Evolutionary conservation across 2,797 vertebrate genomes (phyloP), one percentile per base, ranked within the genome.

Genomic region (Micropoecilia bifurca): DNA sequence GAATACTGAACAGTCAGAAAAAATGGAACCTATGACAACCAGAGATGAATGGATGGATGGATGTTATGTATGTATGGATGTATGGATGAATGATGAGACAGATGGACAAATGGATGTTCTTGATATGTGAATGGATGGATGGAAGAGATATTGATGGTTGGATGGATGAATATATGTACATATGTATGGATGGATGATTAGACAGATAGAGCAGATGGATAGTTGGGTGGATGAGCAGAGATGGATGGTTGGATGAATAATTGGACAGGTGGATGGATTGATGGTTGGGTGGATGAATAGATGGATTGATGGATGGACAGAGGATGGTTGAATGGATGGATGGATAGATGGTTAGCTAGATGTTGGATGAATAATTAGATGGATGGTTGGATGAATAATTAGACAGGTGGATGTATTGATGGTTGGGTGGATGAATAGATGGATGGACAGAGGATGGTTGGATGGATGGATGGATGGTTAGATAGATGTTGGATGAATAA

Each of bases 161-260:
- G 41, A 71, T 71, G 68, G 22, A 71, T 43, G 39, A 41, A 45
- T 43, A 20, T 1, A 41, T 68, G 39, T 46, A 46, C 13, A 13
- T 46, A 45, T 3, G 33, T 33, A 6, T 47, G 14, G 46, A 48
- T 59, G n/a, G n/a, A 13, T 59, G 10, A 1, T 8, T 28, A 9
- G n/a, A 4, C 28, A n/a, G n/a, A 13, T 57, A 0, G 1, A 14
- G n/a, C 12, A 8, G 22, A n/a, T n/a, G 3, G 6, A n/a, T n/a
- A 2, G 7, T 8, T n/a, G 48, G 48, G 5, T 50, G 48, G 48
- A 20, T 22, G 48, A 20, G 36, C 36, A 39, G 57, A 33, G n/a
- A n/a, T 61, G 59, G 12, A 33, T 33, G 12, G 1, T 5, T 61
- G 13, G 28, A 16, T 61, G 13, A 4, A 13, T 59, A 3, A 1